Evolutionary conservation across 2,113 vertebrate species (phyloP).

Genomic region (Neomonachus schauinslandi): DNA sequence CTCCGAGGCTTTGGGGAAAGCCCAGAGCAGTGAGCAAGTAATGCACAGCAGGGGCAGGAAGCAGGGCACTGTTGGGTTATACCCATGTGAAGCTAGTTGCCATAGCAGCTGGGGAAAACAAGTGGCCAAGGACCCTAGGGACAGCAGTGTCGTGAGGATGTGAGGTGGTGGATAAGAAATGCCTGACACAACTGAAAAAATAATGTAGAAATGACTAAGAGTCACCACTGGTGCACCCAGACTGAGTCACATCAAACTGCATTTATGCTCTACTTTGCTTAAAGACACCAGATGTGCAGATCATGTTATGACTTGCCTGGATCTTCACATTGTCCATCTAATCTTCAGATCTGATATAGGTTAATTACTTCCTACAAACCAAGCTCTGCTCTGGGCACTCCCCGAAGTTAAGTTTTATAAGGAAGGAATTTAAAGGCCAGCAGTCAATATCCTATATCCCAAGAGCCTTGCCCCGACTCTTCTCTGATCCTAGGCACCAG

Average conservation of each 20-base stretch:
- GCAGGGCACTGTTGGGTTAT: background rate
- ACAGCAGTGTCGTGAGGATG: background rate
- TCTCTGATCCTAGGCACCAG: background rate
- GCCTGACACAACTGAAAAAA: background rate
- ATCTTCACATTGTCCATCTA: background rate
- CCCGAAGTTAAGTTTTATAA: background rate
- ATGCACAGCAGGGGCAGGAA: background rate
- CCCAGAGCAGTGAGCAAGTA: background rate
- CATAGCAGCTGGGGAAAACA: conserved; percentile 35
- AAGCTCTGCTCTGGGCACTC: background rate
- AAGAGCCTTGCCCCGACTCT: background rate
- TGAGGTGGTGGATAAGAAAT: background rate
- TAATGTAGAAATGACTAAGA: conserved; percentile 2
- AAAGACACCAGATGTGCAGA: background rate
- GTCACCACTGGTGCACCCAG: background rate
- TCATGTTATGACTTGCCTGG: background rate
- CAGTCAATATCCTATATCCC: background rate
- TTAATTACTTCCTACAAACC: conserved; percentile 11
- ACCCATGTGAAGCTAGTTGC: background rate
- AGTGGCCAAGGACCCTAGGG: background rate
- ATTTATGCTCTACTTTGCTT: background rate
- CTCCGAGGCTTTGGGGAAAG: background rate
- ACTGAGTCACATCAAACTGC: background rate
- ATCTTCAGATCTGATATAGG: background rate
- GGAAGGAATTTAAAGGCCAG: background rate